A percentile compares a stretch with the other conserved stretches of the same genome.
Conservation (phyloP, 2,888 invertebrate species). For the Chironomus tentans region DNA sequence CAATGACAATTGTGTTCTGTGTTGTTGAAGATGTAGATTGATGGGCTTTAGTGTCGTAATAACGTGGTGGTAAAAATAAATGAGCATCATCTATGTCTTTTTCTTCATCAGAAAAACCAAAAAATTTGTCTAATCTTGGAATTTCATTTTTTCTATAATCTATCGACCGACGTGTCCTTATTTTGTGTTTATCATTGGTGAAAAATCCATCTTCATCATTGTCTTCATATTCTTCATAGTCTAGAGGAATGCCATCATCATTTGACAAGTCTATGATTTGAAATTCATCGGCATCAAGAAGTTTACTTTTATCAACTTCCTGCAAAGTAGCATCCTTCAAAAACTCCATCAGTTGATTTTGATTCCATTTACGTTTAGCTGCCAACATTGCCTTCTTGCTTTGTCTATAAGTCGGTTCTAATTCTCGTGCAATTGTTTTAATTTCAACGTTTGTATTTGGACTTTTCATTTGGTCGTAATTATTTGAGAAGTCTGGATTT, state of each 20-base stretch:
- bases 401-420: slow-evolving; percentile 28
- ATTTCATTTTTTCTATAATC: slow-evolving; percentile 3
- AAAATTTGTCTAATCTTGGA: neutral
- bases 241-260: neutral
- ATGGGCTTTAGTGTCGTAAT: neutral
- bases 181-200: neutral
- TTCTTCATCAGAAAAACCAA: slow-evolving; percentile 2
- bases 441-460: slow-evolving; percentile 11
- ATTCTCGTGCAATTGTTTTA: slow-evolving; percentile 26
- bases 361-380: slow-evolving; percentile 10
- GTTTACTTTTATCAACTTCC: slow-evolving; percentile 2
- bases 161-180: neutral
- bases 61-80: neutral
- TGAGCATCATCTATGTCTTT: neutral
- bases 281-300: slow-evolving; percentile 1
- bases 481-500: neutral
- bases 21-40: neutral
- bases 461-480: neutral
- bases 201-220: slow-evolving; percentile 16
- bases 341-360: neutral
- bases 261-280: slow-evolving; percentile 16
- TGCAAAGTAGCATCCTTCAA: slow-evolving; percentile 6
- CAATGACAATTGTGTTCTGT: neutral
- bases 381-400: slow-evolving; percentile 19
- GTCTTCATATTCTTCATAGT: slow-evolving; percentile 13